phyloP scores from a whole-genome alignment of 35 echinoderm and acorn worm genomes.

The Apostichopus parvimensis region DNA sequence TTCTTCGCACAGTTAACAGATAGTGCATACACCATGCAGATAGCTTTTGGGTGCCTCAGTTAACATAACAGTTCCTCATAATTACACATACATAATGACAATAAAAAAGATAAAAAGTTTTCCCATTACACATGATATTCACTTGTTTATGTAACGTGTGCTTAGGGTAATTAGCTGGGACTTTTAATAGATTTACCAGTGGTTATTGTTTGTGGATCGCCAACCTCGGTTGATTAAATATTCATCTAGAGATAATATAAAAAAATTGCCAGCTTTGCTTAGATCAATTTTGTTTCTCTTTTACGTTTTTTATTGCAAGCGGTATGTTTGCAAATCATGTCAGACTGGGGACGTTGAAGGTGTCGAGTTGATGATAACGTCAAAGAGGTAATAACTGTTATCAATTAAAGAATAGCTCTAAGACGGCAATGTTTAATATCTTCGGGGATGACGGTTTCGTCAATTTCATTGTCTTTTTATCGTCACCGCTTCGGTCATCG shows the following conservation, averaged over 20 bases:
- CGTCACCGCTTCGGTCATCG: too few relatives aligned
- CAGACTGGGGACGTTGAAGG: background rate
- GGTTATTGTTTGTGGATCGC: background rate
- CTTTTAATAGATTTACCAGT: slow-evolving; percentile 14
- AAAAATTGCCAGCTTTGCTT: background rate
- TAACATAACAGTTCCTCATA: background rate
- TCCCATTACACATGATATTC: background rate
- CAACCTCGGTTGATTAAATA: background rate
- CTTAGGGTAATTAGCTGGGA: slow-evolving; percentile 2
- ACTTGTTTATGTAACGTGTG: background rate
- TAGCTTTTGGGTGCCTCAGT: background rate
- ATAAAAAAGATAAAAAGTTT: background rate
- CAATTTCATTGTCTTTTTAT: background rate
- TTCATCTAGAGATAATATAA: background rate
- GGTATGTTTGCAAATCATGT: background rate
- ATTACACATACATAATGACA: background rate
- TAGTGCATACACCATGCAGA: slow-evolving; percentile 8
- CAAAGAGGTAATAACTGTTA: background rate
- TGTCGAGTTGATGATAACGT: background rate
- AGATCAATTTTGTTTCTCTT: too few relatives aligned
- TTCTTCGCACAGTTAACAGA: background rate
- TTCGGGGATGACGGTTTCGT: background rate
- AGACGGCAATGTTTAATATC: slow-evolving; percentile 8
- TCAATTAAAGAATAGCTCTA: background rate
- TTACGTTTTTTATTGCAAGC: too few relatives aligned